A percentile compares a stretch with the other conserved stretches of the same genome.
Evolutionary conservation across 2,113 vertebrate genomes (phyloP).

Genomic region (Lipophrys pholis): DNA sequence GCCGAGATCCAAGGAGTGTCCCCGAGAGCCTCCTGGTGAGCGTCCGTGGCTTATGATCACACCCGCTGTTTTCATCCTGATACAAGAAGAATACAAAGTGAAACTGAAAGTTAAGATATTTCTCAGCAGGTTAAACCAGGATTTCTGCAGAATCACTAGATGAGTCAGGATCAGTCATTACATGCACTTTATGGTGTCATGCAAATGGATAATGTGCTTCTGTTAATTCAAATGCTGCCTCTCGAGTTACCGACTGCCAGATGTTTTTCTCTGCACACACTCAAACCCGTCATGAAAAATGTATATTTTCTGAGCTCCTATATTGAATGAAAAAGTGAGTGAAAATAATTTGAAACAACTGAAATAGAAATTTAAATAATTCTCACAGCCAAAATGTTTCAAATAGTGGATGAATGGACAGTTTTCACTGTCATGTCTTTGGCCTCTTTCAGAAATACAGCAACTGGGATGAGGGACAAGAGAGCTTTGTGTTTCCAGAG

Average conservation of each 20-base stretch:
- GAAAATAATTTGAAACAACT: background rate
- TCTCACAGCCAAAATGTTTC: background rate
- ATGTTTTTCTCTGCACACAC: background rate
- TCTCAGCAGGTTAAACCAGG: background rate
- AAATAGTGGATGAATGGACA: background rate
- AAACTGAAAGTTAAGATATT: background rate
- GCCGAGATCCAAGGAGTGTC: conserved; percentile 81
- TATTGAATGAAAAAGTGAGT: background rate
- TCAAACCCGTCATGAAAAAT: background rate
- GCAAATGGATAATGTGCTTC: background rate
- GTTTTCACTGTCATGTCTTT: background rate
- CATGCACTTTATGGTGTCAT: background rate
- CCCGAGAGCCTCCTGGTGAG: conserved; percentile 86
- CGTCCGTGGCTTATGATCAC: too few relatives aligned
- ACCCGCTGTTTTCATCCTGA: background rate
- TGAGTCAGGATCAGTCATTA: background rate
- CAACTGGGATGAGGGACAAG: conserved; percentile 85
- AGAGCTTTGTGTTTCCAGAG: conserved; percentile 80
- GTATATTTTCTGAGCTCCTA: background rate
- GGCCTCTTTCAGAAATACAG: conserved; percentile 76
- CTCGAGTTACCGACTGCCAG: background rate
- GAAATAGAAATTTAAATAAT: too few relatives aligned
- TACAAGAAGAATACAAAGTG: too few relatives aligned
- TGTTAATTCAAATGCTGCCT: background rate
- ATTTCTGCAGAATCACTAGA: background rate